phyloP scores from a whole-genome alignment of 2,888 invertebrate species.

The Himalopsyche tibetana region DNA sequence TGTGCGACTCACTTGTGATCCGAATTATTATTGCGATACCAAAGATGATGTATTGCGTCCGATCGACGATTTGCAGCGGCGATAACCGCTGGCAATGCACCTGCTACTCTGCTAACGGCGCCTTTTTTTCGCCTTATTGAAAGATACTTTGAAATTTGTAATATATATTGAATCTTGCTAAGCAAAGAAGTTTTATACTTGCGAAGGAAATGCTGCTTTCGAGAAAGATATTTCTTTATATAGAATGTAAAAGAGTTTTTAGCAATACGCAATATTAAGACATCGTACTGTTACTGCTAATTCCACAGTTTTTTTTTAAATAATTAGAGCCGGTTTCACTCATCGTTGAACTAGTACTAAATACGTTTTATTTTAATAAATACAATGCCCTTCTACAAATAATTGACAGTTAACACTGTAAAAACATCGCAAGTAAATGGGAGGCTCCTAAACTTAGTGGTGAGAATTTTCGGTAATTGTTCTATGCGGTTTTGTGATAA shows the following conservation, averaged over 20 bases:
- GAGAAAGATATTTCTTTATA: not conserved
- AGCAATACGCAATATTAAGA: no score
- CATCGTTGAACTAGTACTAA: no score
- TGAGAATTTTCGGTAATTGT: no score
- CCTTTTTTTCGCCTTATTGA: slow-evolving; percentile 28
- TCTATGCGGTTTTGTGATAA: no score
- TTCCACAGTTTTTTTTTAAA: no score
- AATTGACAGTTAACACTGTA: no score
- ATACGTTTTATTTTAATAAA: no score
- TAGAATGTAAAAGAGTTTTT: not conserved
- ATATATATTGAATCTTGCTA: slow-evolving; percentile 26
- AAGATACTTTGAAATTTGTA: slow-evolving; percentile 26
- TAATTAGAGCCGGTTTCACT: no score
- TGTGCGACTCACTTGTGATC: slow-evolving; percentile 41
- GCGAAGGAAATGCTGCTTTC: not conserved
- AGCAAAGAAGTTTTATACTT: not conserved
- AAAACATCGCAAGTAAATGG: no score
- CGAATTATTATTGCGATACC: slow-evolving; percentile 60
- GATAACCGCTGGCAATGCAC: slow-evolving; percentile 23
- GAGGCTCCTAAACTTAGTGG: no score
- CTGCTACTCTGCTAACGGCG: slow-evolving; percentile 19
- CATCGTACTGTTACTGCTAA: no score
- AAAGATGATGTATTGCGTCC: slow-evolving; percentile 63
- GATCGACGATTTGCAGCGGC: slow-evolving; percentile 17
- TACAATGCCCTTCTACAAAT: no score